Conservation (phyloP, 1,140 invertebrate species). For the Drosophila equinoxialis region DNA sequence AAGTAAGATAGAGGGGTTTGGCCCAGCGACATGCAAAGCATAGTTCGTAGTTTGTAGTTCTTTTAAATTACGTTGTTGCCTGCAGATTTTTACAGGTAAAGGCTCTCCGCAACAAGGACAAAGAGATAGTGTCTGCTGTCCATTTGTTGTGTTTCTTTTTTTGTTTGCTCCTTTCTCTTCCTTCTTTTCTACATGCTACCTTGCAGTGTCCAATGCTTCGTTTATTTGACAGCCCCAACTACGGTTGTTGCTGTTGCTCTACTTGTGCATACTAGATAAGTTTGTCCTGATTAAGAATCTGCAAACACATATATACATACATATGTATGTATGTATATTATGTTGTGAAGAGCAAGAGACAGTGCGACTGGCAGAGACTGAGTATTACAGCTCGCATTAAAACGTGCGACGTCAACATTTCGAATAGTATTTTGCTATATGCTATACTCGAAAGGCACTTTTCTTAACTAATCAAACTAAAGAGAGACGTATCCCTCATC, state of each 20-base stretch:
- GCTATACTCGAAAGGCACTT: neutral
- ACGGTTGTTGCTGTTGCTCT: conserved; percentile 27
- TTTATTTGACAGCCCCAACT: conserved; percentile 62
- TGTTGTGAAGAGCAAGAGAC: neutral
- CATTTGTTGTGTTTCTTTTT: conserved; percentile 31
- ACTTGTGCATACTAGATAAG: conserved; percentile 73
- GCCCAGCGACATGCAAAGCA: conserved; percentile 71
- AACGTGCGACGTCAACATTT: conserved; percentile 14
- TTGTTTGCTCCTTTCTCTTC: neutral
- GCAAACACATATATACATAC: conserved; percentile 36
- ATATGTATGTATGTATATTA: neutral
- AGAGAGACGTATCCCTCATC: too few species aligned
- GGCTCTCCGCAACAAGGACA: conserved; percentile 47
- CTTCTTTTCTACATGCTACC: neutral
- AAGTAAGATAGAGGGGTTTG: too few species aligned
- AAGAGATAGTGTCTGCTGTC: conserved; percentile 53
- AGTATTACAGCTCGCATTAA: conserved; percentile 7
- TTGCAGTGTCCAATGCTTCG: conserved; percentile 54
- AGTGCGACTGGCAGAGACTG: neutral
- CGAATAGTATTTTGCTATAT: conserved; percentile 4
- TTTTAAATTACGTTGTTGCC: conserved; percentile 71
- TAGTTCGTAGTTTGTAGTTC: neutral
- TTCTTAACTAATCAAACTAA: too few species aligned
- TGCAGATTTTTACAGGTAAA: conserved; percentile 54
- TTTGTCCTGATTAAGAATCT: conserved; percentile 76